phyloP scores from a whole-genome alignment of 1,140 invertebrate species.

The Galleria mellonella region DNA sequence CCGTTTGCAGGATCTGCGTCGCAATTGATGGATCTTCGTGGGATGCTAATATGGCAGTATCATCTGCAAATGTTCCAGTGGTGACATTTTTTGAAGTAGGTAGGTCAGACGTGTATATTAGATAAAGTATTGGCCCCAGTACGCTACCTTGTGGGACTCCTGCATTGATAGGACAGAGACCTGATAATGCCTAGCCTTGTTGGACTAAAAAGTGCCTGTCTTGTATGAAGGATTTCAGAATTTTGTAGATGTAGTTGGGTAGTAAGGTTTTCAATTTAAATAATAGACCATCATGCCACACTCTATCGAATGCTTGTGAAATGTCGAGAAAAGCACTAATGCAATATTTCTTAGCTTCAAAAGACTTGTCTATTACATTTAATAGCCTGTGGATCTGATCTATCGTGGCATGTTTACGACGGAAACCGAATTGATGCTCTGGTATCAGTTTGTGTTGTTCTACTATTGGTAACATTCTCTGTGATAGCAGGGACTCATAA shows the following conservation, averaged over 20 bases:
- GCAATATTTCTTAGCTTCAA: neutral
- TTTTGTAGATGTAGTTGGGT: neutral
- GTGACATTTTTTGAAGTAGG: conserved; percentile 6
- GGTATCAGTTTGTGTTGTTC: neutral
- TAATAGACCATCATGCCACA: neutral
- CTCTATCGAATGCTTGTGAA: neutral
- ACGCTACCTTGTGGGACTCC: conserved; percentile 2
- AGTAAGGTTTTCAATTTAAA: neutral
- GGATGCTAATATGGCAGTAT: conserved; percentile 1
- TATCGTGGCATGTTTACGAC: neutral
- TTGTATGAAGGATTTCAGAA: neutral
- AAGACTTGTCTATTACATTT: neutral
- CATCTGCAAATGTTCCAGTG: conserved; percentile 20
- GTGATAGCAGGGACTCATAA: conserved; percentile 3
- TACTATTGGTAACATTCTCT: neutral
- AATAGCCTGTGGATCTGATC: conserved; percentile 1
- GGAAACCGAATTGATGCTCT: neutral
- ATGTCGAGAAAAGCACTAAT: neutral
- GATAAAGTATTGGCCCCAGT: conserved; percentile 17
- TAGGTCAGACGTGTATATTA: conserved; percentile 19
- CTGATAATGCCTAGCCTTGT: neutral
- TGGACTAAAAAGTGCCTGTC: neutral
- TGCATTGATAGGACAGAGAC: neutral
- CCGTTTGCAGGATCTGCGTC: conserved; percentile 3
- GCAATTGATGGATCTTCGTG: conserved; percentile 9